phyloP scores from a whole-genome alignment of 2,797 vertebrate genomes.

The Phrynocephalus forsythii region DNA sequence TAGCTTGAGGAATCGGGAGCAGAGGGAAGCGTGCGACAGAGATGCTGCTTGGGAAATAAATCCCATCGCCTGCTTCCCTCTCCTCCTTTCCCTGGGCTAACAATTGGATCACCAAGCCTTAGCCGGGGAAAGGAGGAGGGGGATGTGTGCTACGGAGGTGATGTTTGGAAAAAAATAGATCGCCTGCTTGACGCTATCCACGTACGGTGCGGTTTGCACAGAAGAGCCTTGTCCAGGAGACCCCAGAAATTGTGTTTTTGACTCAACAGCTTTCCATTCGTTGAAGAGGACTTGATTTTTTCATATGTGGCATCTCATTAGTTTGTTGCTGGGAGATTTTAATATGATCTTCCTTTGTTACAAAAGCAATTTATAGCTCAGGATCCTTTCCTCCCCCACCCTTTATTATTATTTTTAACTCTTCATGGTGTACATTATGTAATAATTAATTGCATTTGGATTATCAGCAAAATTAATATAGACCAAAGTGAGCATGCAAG shows the following conservation, averaged over 20 bases:
- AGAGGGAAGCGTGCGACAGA: no score
- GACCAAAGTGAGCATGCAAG: conserved; percentile 32
- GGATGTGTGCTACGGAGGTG: no score
- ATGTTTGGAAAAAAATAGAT: no score
- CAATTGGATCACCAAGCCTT: no score
- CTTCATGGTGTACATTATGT: conserved; percentile 14
- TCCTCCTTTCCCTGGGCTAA: no score
- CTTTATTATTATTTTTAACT: conserved; percentile 47
- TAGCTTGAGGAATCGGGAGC: no score
- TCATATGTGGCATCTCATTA: conserved; percentile 29
- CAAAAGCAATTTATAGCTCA: conserved; percentile 57
- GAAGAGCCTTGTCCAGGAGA: no score
- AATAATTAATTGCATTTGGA: conserved; percentile 42
- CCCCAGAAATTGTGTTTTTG: background rate
- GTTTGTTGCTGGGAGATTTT: conserved; percentile 54
- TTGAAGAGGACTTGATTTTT: conserved; percentile 1
- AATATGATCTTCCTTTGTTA: conserved; percentile 64
- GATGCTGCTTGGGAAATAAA: no score
- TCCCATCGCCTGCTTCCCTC: no score
- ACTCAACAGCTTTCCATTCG: background rate
- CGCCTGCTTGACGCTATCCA: no score
- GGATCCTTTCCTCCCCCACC: conserved; percentile 52
- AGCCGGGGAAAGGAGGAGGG: no score
- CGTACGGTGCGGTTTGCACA: no score
- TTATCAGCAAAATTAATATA: conserved; percentile 49